Percentiles rank a stretch among this genome's conserved stretches.
phyloP scores from a whole-genome alignment of 2,888 invertebrate species.

The Carabus problematicus region DNA sequence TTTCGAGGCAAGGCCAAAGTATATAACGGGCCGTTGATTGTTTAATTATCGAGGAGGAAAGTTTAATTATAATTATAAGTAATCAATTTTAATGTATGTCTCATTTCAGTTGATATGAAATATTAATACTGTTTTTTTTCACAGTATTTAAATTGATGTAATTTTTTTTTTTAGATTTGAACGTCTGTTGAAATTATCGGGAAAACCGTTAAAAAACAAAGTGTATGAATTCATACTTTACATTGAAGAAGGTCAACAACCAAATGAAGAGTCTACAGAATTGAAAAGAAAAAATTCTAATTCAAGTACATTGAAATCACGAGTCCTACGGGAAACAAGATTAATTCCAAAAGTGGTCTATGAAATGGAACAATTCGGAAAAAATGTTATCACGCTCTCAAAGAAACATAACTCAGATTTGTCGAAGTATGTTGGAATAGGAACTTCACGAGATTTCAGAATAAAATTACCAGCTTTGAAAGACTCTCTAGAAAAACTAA shows the following conservation, averaged over 20 bases:
- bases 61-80: no score
- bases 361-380: constrained; percentile 70
- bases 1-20: no score
- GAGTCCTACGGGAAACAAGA: constrained; percentile 67
- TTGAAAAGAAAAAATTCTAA: constrained; percentile 53
- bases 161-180: constrained; percentile 60
- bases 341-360: constrained; percentile 70
- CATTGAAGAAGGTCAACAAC: constrained; percentile 63
- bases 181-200: constrained; percentile 64
- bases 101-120: no score
- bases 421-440: constrained; percentile 65
- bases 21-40: no score
- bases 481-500: constrained; percentile 60
- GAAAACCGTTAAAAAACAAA: constrained; percentile 65
- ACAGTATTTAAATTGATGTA: neutral
- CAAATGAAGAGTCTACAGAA: constrained; percentile 48
- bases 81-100: no score
- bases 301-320: constrained; percentile 56
- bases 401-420: constrained; percentile 67
- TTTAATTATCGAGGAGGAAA: no score
- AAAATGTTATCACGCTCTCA: constrained; percentile 65
- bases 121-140: no score
- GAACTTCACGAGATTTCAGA: constrained; percentile 71
- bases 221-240: constrained; percentile 67
- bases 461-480: constrained; percentile 63